Evolutionary conservation across 2,888 invertebrate species (phyloP).

Genomic region (Allophyes oxyacanthae): DNA sequence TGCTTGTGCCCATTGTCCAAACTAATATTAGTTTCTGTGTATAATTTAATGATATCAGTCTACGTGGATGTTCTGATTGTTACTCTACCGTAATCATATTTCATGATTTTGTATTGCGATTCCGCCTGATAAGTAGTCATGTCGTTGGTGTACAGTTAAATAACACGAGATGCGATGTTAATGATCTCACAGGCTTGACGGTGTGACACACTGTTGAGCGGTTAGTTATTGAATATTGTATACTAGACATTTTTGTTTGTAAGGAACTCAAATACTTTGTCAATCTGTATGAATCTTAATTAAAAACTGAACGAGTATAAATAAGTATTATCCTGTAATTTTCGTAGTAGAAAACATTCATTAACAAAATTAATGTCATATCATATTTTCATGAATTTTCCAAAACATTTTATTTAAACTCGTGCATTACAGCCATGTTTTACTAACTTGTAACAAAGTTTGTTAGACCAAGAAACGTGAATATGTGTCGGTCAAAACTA

Average conservation of each 20-base stretch:
- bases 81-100: constrained; percentile 50
- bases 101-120: constrained; percentile 54
- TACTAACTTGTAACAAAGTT: constrained; percentile 40
- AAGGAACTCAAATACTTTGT: constrained; percentile 41
- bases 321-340: constrained; percentile 23
- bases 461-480: constrained; percentile 47
- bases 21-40: constrained; percentile 52
- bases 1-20: too few relatives aligned
- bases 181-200: constrained; percentile 55
- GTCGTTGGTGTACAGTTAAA: constrained; percentile 49
- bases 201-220: constrained; percentile 46
- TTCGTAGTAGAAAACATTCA: constrained; percentile 27
- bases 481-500: constrained; percentile 54
- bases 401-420: constrained; percentile 42
- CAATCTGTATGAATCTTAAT: constrained; percentile 44
- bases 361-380: constrained; percentile 37
- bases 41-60: constrained; percentile 49
- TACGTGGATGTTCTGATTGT: constrained; percentile 50
- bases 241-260: constrained; percentile 45
- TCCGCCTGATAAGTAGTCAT: constrained; percentile 60
- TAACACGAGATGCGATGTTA: constrained; percentile 54
- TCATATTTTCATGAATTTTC: constrained; percentile 41
- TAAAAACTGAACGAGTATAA: constrained; percentile 14
- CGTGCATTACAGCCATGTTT: constrained; percentile 44
- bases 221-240: constrained; percentile 45